Percentiles rank a stretch among this genome's conserved stretches.
Evolutionary conservation across 2,113 vertebrate genomes (phyloP).

Genomic region (Paedocypris sp.): DNA sequence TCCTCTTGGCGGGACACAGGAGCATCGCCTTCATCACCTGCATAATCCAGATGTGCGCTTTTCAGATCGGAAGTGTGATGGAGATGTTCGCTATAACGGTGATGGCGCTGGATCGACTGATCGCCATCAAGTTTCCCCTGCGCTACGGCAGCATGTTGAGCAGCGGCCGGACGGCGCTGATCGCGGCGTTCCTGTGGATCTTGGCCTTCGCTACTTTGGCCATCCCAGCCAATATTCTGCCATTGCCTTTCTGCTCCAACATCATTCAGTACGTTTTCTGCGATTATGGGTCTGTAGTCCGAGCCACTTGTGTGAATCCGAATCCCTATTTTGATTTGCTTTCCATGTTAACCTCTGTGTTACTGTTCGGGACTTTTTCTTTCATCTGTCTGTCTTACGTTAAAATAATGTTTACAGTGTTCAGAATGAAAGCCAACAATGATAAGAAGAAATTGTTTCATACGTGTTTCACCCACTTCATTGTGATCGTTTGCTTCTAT

Average conservation of each 20-base stretch:
- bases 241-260: constrained; percentile 25
- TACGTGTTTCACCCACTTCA: constrained; percentile 38
- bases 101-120: background rate
- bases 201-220: constrained; percentile 4
- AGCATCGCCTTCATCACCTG: background rate
- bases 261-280: constrained; percentile 33
- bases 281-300: constrained; percentile 29
- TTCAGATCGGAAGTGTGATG: background rate
- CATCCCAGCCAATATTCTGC: constrained; percentile 1
- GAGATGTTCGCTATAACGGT: background rate
- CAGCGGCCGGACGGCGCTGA: too few relatives aligned
- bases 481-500: constrained; percentile 39
- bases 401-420: constrained; percentile 11
- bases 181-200: too few relatives aligned
- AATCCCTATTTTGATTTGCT: constrained; percentile 30
- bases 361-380: constrained; percentile 31
- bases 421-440: constrained; percentile 18
- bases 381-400: constrained; percentile 40
- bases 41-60: background rate
- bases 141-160: constrained; percentile 28
- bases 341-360: background rate
- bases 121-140: background rate
- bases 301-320: constrained; percentile 32
- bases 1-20: background rate
- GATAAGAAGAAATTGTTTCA: constrained; percentile 36